Evolutionary conservation across 2,113 vertebrate species (phyloP).

Genomic region (Albula glossodonta): DNA sequence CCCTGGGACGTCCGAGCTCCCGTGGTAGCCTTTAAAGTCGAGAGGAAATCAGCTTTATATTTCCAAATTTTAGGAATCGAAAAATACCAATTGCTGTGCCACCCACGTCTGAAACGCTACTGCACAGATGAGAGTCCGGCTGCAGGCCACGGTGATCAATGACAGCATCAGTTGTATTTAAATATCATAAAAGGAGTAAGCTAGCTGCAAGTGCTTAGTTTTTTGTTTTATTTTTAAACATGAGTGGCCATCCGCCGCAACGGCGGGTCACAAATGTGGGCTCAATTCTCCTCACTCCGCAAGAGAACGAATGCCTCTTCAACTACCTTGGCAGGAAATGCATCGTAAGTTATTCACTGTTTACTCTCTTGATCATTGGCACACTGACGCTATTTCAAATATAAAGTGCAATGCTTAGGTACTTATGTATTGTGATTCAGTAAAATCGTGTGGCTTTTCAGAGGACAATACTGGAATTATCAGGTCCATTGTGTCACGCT

Average conservation of each 20-base stretch:
- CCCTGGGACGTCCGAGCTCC: background rate
- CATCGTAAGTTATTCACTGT: constrained; percentile 79
- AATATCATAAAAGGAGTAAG: constrained; percentile 29
- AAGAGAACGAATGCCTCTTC: constrained; percentile 93
- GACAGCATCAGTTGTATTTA: constrained; percentile 63
- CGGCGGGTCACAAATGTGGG: constrained; percentile 80
- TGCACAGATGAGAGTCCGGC: constrained; percentile 58
- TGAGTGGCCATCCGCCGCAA: constrained; percentile 81
- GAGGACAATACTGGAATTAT: background rate
- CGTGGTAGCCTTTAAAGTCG: background rate
- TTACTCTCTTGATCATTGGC: background rate
- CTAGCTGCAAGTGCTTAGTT: constrained; percentile 40
- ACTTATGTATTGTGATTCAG: background rate
- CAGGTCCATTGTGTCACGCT: background rate
- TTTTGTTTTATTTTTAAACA: constrained; percentile 48
- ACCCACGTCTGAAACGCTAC: constrained; percentile 31
- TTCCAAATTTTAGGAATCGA: constrained; percentile 3
- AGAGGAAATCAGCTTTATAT: constrained; percentile 18
- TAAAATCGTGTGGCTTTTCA: background rate
- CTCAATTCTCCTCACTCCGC: constrained; percentile 87
- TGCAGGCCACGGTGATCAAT: constrained; percentile 67
- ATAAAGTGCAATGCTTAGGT: background rate
- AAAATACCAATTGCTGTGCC: constrained; percentile 28
- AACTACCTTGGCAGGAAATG: constrained; percentile 94
- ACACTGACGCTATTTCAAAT: background rate